These are phyloP conservation scores for Machimus atricapillus DNA, from an alignment of 2,888 invertebrate genomes.

Conservation along the genomic window DNA sequence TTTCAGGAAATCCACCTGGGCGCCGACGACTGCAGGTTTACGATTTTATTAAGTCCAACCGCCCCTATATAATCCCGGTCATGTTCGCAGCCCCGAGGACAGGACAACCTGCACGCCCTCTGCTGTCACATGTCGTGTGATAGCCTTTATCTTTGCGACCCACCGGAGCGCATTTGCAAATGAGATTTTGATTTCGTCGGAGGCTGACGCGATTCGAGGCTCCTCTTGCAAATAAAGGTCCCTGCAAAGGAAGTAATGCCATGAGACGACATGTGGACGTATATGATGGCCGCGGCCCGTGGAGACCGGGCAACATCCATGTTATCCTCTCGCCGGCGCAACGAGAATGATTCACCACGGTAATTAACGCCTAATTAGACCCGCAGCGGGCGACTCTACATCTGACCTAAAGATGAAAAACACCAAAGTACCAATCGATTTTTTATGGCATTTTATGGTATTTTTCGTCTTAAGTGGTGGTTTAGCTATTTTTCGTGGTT, in stretches of 20 bases:
- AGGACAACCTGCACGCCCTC: neutral
- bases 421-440: neutral
- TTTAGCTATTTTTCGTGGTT: neutral
- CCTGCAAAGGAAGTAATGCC: slow-evolving; percentile 49
- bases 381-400: no score
- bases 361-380: slow-evolving; percentile 50
- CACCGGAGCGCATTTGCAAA: neutral
- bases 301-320: slow-evolving; percentile 68
- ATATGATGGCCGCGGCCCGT: slow-evolving; percentile 75
- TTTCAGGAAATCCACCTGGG: neutral
- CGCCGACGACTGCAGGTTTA: neutral
- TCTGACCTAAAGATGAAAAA: neutral
- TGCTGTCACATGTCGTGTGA: neutral
- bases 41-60: neutral
- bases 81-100: neutral
- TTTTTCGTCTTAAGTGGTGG: neutral
- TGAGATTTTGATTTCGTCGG: neutral
- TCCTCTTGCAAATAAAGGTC: neutral
- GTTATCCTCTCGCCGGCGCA: slow-evolving; percentile 56
- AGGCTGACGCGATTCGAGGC: neutral
- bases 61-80: neutral
- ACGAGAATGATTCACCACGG: slow-evolving; percentile 61
- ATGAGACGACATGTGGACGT: slow-evolving; percentile 72
- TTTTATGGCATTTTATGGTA: neutral
- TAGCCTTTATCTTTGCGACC: neutral